Percentiles rank a stretch among this genome's conserved stretches.
Conservation (phyloP, 2,888 invertebrate genomes). For the Drosophila mulleri region DNA sequence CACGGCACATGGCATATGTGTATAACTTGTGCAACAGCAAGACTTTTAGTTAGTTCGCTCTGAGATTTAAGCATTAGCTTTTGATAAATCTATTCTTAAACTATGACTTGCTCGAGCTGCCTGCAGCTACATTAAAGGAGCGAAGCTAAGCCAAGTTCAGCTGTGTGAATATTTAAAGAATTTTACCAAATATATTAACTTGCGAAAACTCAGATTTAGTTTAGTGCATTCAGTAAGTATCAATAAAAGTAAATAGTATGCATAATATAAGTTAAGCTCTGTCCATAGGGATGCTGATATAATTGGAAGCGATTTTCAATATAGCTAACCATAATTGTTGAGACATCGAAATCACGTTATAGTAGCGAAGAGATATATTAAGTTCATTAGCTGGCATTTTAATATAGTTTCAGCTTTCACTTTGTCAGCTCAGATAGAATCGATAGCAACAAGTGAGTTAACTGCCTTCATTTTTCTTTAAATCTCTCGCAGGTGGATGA, state of each 20-base stretch:
- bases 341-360: too few species aligned
- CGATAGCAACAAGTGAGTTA: slow-evolving; percentile 18
- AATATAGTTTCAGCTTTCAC: not conserved
- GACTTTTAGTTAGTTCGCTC: slow-evolving; percentile 10
- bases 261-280: too few species aligned
- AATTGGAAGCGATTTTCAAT: too few species aligned
- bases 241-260: not conserved
- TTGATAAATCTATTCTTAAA: not conserved
- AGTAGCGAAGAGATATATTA: not conserved
- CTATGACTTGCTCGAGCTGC: slow-evolving; percentile 3
- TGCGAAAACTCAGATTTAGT: not conserved
- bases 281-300: too few species aligned
- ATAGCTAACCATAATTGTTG: too few species aligned
- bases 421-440: not conserved
- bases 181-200: not conserved
- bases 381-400: not conserved
- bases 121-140: slow-evolving; percentile 4
- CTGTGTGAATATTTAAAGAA: not conserved
- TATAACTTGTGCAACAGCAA: slow-evolving; percentile 6
- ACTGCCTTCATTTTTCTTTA: not conserved
- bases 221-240: too few species aligned
- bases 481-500: not conserved
- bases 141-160: not conserved
- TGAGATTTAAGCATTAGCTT: slow-evolving; percentile 23
- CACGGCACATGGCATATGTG: not conserved